A percentile compares a stretch with the other conserved stretches of the same genome.
These are phyloP conservation scores for Dryomyza anilis DNA, from an alignment of 2,888 invertebrate genomes.

Conservation along the genomic window DNA sequence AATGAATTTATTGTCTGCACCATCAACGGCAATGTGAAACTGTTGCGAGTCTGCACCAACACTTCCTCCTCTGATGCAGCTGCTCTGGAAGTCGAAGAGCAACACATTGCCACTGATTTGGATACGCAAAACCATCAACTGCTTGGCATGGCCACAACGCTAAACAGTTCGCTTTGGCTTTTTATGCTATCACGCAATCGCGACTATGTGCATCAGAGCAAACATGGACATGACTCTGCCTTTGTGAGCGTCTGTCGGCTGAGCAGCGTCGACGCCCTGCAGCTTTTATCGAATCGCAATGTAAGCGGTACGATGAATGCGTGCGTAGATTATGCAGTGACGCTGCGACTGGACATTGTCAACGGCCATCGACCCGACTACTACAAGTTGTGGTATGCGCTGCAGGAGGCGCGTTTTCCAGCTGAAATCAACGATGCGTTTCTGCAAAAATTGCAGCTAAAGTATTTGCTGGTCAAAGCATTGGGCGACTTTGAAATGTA, in stretches of 20 bases:
- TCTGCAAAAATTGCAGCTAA: constrained; percentile 48
- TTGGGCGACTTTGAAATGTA: constrained; percentile 36
- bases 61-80: not conserved
- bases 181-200: constrained; percentile 45
- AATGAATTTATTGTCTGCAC: constrained; percentile 45
- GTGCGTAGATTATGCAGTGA: constrained; percentile 44
- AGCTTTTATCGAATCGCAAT: constrained; percentile 31
- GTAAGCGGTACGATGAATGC: constrained; percentile 29
- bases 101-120: constrained; percentile 35
- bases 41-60: constrained; percentile 30
- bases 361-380: constrained; percentile 36
- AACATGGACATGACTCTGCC: constrained; percentile 26
- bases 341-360: constrained; percentile 46
- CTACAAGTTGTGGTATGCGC: constrained; percentile 33
- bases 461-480: constrained; percentile 38
- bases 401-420: constrained; percentile 28
- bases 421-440: constrained; percentile 38
- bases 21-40: constrained; percentile 38
- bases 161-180: constrained; percentile 45
- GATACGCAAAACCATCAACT: constrained; percentile 44
- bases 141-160: constrained; percentile 45
- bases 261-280: constrained; percentile 37
- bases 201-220: constrained; percentile 39
- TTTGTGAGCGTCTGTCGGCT: constrained; percentile 42
- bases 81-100: constrained; percentile 33